Evolutionary conservation across 2,797 vertebrate genomes (phyloP).

Genomic region (Sus cebifrons): DNA sequence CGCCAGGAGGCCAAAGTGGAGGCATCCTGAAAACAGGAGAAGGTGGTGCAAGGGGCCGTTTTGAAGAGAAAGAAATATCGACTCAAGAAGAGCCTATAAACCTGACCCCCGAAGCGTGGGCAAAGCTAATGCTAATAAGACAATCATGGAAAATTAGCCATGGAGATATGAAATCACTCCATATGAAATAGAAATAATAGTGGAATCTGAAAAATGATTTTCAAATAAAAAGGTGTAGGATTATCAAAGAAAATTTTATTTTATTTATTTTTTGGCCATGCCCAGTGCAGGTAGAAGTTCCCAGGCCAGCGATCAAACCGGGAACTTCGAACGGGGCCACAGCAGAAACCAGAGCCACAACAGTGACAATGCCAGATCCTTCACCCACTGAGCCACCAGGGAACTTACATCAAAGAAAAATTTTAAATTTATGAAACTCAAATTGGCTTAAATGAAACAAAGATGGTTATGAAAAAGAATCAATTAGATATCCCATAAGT

Average conservation of each 20-base stretch:
- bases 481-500: not conserved
- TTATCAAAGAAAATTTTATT: not conserved
- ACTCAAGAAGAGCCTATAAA: not conserved
- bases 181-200: not conserved
- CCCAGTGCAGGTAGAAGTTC: too few relatives aligned
- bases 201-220: not conserved
- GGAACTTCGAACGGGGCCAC: too few relatives aligned
- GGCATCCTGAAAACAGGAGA: not conserved
- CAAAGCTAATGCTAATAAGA: not conserved
- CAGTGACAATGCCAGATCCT: too few relatives aligned
- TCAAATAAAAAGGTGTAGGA: not conserved
- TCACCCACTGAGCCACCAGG: too few relatives aligned
- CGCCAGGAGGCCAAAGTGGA: not conserved
- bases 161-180: not conserved
- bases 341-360: too few relatives aligned
- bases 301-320: too few relatives aligned
- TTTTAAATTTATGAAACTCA: not conserved
- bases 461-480: not conserved
- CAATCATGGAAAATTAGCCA: not conserved
- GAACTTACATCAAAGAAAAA: not conserved
- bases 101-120: not conserved
- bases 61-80: not conserved
- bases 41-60: too few relatives aligned
- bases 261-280: too few relatives aligned
- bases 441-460: not conserved